Evolutionary conservation across 2,797 vertebrate genomes (phyloP).

Genomic region (Ispidina picta): DNA sequence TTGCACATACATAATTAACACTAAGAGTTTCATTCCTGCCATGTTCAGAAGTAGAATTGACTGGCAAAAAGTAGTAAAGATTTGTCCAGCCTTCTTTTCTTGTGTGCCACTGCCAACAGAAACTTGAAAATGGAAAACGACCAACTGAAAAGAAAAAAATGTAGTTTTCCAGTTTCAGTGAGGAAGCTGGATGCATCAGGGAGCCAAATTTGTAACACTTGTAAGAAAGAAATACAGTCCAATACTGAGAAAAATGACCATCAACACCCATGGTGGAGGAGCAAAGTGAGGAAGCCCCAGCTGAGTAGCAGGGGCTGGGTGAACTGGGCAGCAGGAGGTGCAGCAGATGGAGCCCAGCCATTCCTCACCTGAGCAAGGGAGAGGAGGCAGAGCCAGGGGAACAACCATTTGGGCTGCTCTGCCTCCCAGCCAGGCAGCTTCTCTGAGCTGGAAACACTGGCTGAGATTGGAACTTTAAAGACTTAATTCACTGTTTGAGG

Average conservation of each 20-base stretch:
- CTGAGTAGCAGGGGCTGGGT: neutral
- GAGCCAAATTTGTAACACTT: neutral
- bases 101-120: neutral
- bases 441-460: neutral
- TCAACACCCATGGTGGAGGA: neutral
- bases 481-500: neutral
- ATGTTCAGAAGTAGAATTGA: neutral
- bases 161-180: neutral
- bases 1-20: neutral
- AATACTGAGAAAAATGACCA: neutral
- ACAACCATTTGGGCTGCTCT: accelerated
- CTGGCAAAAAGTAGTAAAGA: neutral
- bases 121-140: neutral
- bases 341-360: neutral
- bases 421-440: neutral
- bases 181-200: neutral
- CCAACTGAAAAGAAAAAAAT: neutral
- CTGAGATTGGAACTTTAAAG: neutral
- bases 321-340: neutral
- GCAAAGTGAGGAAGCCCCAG: neutral
- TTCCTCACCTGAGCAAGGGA: neutral
- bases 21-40: neutral
- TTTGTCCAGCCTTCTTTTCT: neutral
- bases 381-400: neutral
- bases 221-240: neutral